Conservation (phyloP, 2,797 vertebrate genomes). For the Amblyraja radiata region DNA sequence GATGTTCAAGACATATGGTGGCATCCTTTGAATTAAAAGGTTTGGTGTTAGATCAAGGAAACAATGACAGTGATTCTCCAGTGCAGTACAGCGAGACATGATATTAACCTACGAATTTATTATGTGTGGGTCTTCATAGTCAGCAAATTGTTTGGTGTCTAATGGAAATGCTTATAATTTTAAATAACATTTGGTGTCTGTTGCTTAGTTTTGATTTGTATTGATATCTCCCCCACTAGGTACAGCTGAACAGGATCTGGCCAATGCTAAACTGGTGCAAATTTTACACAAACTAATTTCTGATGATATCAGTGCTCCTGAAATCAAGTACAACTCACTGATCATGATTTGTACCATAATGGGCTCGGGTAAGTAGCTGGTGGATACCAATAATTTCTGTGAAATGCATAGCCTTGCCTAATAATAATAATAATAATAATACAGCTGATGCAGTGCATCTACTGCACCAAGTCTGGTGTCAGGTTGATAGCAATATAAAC, state of each 20-base stretch:
- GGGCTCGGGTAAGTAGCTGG: slow-evolving; percentile 76
- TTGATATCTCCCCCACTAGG: slow-evolving; percentile 57
- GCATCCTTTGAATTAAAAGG: too few relatives aligned
- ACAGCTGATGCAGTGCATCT: not conserved
- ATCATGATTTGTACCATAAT: slow-evolving; percentile 89
- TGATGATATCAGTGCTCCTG: slow-evolving; percentile 87
- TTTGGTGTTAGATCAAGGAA: too few relatives aligned
- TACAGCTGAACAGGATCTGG: slow-evolving; percentile 87
- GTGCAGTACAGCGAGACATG: too few relatives aligned
- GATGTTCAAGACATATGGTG: too few relatives aligned
- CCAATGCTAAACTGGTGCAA: slow-evolving; percentile 76
- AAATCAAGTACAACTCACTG: slow-evolving; percentile 99
- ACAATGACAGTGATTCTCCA: too few relatives aligned
- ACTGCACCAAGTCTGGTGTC: too few relatives aligned
- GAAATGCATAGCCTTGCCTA: not conserved
- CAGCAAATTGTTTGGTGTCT: not conserved
- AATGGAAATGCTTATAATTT: not conserved
- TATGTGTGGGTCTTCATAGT: too few relatives aligned
- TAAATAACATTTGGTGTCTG: not conserved
- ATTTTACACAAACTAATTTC: slow-evolving; percentile 92
- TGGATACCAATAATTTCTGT: not conserved
- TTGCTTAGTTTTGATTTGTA: slow-evolving; percentile 15
- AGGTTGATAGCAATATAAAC: too few relatives aligned
- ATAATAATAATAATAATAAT: not conserved
- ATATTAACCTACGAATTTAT: too few relatives aligned